Evolutionary conservation across 2,888 invertebrate genomes (phyloP).

Genomic region (Ophion ellenae): DNA sequence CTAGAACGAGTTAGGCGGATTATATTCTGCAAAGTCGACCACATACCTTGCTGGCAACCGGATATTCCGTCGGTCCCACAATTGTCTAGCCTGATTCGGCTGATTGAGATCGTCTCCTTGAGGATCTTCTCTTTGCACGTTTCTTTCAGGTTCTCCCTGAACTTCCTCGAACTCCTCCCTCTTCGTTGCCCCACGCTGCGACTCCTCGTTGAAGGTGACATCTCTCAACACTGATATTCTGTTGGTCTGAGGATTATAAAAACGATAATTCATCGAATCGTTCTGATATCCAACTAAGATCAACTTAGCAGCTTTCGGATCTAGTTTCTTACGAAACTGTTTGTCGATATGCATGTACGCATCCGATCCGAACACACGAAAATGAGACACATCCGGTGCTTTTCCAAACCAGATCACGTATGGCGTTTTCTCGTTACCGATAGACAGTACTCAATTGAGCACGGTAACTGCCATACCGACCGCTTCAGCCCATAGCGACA

Average conservation of each 20-base stretch:
- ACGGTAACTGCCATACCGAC: neutral
- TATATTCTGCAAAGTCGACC: conserved; percentile 53
- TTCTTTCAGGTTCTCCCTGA: too few relatives aligned
- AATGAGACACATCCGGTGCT: neutral
- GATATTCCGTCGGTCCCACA: conserved; percentile 25
- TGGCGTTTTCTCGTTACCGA: neutral
- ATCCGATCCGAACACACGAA: conserved; percentile 10
- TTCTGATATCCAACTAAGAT: conserved; percentile 18
- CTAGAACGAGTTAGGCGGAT: conserved; percentile 47
- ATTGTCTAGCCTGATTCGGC: too few relatives aligned
- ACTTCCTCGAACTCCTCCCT: too few relatives aligned
- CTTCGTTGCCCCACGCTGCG: too few relatives aligned
- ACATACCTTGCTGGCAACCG: conserved; percentile 34
- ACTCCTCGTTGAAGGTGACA: conserved; percentile 11
- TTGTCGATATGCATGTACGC: conserved; percentile 16
- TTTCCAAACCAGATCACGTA: conserved; percentile 13
- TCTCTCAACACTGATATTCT: conserved; percentile 8
- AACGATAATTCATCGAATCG: neutral
- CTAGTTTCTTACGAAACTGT: conserved; percentile 18
- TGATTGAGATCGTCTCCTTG: too few relatives aligned
- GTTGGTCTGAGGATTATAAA: neutral
- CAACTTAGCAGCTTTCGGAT: neutral
- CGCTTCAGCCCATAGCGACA: neutral
- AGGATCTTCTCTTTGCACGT: too few relatives aligned
- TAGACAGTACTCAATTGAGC: neutral